Percentiles rank a stretch among this genome's conserved stretches.
These are phyloP conservation scores for Papilio gigon DNA, from an alignment of 2,888 invertebrate genomes.

Conservation along the genomic window DNA sequence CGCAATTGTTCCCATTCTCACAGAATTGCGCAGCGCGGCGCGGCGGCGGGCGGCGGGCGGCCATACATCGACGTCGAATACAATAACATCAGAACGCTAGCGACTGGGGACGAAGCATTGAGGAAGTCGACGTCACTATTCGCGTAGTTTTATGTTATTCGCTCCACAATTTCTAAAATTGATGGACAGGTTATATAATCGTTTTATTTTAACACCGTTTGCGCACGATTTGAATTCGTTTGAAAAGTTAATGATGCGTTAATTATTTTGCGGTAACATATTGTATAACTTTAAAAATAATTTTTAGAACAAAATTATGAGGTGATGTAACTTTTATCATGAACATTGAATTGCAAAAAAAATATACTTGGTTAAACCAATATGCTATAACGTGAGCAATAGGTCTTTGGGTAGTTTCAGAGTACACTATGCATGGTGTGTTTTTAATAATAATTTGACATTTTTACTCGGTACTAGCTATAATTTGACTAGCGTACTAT, in stretches of 20 bases:
- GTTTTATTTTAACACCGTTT: conserved; percentile 22
- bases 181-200: conserved; percentile 29
- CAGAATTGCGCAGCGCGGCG: conserved; percentile 38
- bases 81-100: conserved; percentile 29
- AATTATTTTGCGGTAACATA: conserved; percentile 6
- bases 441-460: too few species aligned
- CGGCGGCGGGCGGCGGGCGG: conserved; percentile 7
- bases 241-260: conserved; percentile 6
- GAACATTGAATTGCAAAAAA: too few species aligned
- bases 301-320: neutral
- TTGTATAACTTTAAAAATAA: conserved; percentile 18
- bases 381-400: too few species aligned
- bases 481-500: too few species aligned
- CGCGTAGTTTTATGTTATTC: conserved; percentile 33
- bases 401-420: too few species aligned
- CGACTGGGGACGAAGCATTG: conserved; percentile 25
- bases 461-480: too few species aligned
- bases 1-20: conserved; percentile 41
- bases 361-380: too few species aligned
- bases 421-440: too few species aligned
- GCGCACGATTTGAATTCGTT: conserved; percentile 24
- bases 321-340: neutral
- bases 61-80: conserved; percentile 25
- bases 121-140: conserved; percentile 32
- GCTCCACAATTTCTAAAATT: conserved; percentile 32